Base-by-base conservation (phyloP, 1,140 invertebrate genomes). In the Heterodera carotae region DNA sequence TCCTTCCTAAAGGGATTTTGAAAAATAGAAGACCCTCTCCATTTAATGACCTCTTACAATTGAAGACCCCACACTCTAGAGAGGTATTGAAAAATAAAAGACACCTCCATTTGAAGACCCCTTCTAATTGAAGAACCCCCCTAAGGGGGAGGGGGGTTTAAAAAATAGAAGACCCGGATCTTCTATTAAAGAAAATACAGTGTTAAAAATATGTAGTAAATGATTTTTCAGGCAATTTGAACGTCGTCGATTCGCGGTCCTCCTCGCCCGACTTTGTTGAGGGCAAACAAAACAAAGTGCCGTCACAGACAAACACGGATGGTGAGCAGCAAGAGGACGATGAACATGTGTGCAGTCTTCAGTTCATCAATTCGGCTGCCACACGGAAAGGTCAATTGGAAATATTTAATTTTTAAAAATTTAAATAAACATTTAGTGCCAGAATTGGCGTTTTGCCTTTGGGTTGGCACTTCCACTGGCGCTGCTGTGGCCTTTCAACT, bases 401-500 rank as follows among this genome's bases (percentile, higher is more conserved):
- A 43, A 5, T n/a, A 66, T 66, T 77, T 33, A 15, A 27, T 60
- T 60, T 59, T 62, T 33, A 3, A 5, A 59, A 27, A 62, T 60
- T 33, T 31, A 2, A 0, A 78, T 84, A 34, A 56, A 53, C 33
- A 43, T 53, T 34, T 70, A 86, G 86, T 77, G 29, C 64, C 81
- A 7, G 84, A 85, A 80, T 62, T 72, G 18, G 78, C 75, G 29
- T 82, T 86, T 43, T 83, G 80, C 59, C 72, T 87, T 1, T 87
- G 85, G 85, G 59, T 87, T 29, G 85, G 85, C 25, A 87, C 80
- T 22, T 86, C 86, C 4, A 76, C 64, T 8, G 85, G 85, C 48
- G 73, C 81, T 31, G 69, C 34, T 7, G 71, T 87, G 43, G 83
- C 85, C 10, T 82, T 87, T 27, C 84, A 85, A 66, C 76, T 87